A percentile compares a stretch with the other conserved stretches of the same genome.
Conservation (phyloP, 1,140 invertebrate genomes). For the Drosophila subpulchrella region DNA sequence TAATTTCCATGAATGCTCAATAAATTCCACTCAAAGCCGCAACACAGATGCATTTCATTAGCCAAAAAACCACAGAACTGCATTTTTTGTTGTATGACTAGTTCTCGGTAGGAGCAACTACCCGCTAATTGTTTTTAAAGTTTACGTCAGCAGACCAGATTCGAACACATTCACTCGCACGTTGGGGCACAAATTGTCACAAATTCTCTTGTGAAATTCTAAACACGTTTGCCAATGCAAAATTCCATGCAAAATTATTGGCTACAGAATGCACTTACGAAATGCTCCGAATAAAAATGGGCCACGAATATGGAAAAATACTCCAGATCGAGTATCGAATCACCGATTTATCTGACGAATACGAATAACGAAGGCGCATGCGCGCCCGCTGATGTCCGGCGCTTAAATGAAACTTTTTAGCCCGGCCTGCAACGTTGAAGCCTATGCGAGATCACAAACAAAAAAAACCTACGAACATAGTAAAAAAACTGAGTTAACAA, state of each 20-base stretch:
- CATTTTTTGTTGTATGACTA: constrained; percentile 4
- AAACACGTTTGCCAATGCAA: constrained; percentile 62
- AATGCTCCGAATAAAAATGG: constrained; percentile 30
- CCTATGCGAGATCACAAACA: constrained; percentile 38
- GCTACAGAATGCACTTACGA: constrained; percentile 66
- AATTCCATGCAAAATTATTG: not conserved
- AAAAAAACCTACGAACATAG: not conserved
- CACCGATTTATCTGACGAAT: constrained; percentile 1
- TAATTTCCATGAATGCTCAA: not conserved
- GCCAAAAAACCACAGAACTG: not conserved
- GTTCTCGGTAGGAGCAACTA: constrained; percentile 10
- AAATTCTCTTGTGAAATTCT: constrained; percentile 61
- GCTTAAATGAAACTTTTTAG: constrained; percentile 63
- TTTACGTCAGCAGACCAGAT: constrained; percentile 34
- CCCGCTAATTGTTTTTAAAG: not conserved
- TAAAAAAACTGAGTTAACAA: constrained; percentile 28
- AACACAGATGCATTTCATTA: constrained; percentile 20
- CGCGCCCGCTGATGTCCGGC: constrained; percentile 70
- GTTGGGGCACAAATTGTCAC: constrained; percentile 1
- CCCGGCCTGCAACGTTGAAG: constrained; percentile 60
- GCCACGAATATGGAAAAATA: constrained; percentile 8
- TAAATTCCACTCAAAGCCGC: not conserved
- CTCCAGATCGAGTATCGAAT: constrained; percentile 35
- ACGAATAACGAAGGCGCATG: constrained; percentile 50
- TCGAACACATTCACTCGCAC: constrained; percentile 15